Evolutionary conservation across 2,113 vertebrate species (phyloP).

Genomic region (Raphicerus campestris): DNA sequence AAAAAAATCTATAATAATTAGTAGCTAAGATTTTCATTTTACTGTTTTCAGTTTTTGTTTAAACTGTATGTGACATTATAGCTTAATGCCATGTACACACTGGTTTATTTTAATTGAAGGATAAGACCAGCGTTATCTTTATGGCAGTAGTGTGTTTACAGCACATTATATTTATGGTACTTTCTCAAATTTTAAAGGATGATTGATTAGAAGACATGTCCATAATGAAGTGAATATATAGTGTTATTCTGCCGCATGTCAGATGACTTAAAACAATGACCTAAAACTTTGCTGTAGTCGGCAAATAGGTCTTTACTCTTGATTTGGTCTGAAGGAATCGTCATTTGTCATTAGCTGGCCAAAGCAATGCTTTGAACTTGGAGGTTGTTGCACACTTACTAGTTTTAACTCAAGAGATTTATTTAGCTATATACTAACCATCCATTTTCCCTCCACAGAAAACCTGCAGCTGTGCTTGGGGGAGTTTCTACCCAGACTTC

Average conservation of each 20-base stretch:
- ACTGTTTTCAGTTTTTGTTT: neutral
- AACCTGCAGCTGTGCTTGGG: conserved; percentile 90
- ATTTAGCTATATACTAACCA: neutral
- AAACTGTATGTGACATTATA: neutral
- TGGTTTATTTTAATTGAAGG: neutral
- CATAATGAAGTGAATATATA: neutral
- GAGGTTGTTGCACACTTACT: neutral
- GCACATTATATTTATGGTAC: neutral
- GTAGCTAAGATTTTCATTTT: neutral
- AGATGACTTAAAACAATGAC: neutral
- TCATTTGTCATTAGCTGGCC: neutral
- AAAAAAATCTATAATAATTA: neutral
- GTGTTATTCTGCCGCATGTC: neutral
- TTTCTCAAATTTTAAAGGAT: neutral
- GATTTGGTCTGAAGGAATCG: neutral
- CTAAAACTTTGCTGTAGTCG: neutral
- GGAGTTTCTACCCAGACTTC: conserved; percentile 93
- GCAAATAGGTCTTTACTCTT: neutral
- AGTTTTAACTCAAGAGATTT: neutral
- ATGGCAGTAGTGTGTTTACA: neutral
- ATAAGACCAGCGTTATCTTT: neutral
- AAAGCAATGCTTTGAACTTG: neutral
- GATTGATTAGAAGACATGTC: neutral
- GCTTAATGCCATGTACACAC: neutral
- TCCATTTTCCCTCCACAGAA: conserved; percentile 76